Percentiles rank a stretch among this genome's conserved stretches.
Evolutionary conservation across 1,140 invertebrate genomes (phyloP).

Genomic region (Lutraria rhynchaena): DNA sequence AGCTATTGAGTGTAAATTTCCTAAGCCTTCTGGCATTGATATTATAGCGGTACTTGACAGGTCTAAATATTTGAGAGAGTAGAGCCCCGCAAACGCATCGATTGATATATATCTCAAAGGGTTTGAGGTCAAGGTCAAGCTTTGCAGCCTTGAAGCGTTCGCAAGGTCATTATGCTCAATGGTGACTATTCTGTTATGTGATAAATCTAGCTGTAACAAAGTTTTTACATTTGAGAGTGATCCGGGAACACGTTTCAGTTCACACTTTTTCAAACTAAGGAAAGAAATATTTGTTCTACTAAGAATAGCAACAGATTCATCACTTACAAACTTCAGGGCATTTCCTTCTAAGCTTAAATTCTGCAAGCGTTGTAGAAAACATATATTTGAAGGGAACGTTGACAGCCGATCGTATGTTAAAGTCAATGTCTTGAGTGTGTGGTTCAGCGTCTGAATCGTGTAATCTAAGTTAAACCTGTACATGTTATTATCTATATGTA

Average conservation of each 20-base stretch:
- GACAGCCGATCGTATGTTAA: constrained; percentile 16
- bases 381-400: constrained; percentile 4
- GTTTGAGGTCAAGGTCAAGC: constrained; percentile 4
- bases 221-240: constrained; percentile 10
- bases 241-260: constrained; percentile 23
- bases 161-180: constrained; percentile 25
- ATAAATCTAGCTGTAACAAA: constrained; percentile 24
- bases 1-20: constrained; percentile 3
- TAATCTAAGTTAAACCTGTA: constrained; percentile 3
- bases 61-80: constrained; percentile 2
- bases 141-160: neutral
- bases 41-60: constrained; percentile 14
- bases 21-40: constrained; percentile 21
- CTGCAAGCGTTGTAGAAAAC: constrained; percentile 8
- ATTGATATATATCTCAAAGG: constrained; percentile 42
- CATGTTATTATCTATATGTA: constrained; percentile 30
- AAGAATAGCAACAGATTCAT: constrained; percentile 8
- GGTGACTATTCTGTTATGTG: constrained; percentile 27
- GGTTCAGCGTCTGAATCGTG: neutral
- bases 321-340: constrained; percentile 8
- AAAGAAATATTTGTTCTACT: constrained; percentile 1
- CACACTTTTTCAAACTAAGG: constrained; percentile 28
- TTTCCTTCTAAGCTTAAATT: constrained; percentile 39
- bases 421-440: constrained; percentile 21
- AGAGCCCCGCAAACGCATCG: constrained; percentile 1